Evolutionary conservation across 2,797 vertebrate genomes (phyloP).

Genomic region (Scyliorhinus canicula): DNA sequence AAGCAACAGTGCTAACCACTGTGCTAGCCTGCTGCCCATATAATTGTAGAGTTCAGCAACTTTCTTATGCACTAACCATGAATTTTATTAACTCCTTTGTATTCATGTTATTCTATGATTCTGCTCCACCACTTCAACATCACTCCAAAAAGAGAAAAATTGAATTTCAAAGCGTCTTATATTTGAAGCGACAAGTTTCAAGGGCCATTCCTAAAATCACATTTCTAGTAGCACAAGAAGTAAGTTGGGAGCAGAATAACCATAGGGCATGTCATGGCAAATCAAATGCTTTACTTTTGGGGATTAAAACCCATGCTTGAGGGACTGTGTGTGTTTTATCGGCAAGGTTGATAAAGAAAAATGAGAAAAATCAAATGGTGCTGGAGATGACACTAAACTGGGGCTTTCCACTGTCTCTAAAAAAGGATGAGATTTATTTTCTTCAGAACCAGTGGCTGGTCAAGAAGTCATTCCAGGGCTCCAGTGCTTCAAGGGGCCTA

Average conservation of each 20-base stretch:
- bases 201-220: neutral
- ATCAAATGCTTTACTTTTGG: neutral
- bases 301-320: neutral
- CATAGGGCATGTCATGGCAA: neutral
- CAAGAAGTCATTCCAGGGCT: neutral
- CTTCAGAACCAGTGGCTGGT: neutral
- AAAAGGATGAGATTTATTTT: neutral
- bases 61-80: neutral
- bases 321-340: no score
- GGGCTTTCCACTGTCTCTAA: neutral
- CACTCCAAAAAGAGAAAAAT: neutral
- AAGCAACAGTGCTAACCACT: no score
- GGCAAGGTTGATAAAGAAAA: neutral
- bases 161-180: neutral
- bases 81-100: neutral
- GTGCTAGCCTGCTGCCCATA: no score
- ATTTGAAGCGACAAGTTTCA: neutral
- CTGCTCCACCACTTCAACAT: neutral
- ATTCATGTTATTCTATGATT: neutral
- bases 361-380: neutral
- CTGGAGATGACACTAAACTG: neutral
- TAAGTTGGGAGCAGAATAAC: neutral
- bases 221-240: neutral
- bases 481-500: neutral
- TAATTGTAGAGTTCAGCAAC: neutral